Evolutionary conservation across 2,113 vertebrate species (phyloP).

Genomic region (Lucifuga dentata): DNA sequence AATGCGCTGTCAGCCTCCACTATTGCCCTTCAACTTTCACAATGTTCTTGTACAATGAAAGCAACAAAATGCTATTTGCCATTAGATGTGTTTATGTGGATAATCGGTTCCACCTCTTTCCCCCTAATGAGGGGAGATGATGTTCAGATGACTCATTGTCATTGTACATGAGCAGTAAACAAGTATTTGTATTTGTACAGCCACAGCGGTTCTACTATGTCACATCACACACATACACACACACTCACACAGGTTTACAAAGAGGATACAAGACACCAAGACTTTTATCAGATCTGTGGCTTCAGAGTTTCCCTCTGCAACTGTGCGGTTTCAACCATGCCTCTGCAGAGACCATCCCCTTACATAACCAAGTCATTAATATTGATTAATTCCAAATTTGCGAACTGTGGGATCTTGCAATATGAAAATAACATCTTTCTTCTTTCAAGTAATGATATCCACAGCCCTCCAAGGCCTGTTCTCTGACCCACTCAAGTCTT

Average conservation of each 20-base stretch:
- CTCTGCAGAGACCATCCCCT: conserved; percentile 62
- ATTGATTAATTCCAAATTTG: conserved; percentile 79
- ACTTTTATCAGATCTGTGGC: conserved; percentile 44
- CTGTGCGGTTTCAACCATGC: conserved; percentile 27
- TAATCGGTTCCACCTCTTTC: conserved; percentile 34
- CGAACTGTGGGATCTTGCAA: conserved; percentile 49
- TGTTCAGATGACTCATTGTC: conserved; percentile 33
- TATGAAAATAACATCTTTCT: conserved; percentile 72
- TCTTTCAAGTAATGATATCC: conserved; percentile 73
- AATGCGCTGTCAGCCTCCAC: conserved; percentile 2
- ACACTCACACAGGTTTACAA: conserved; percentile 13
- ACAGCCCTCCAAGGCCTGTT: conserved; percentile 68
- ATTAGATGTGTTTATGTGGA: conserved; percentile 40
- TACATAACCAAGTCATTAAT: conserved; percentile 76
- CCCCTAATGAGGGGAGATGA: conserved; percentile 44
- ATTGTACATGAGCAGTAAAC: conserved; percentile 26
- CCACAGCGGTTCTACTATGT: too few relatives aligned
- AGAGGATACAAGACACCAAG: conserved; percentile 16
- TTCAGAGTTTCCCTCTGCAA: conserved; percentile 39
- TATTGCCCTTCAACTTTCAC: not conserved
- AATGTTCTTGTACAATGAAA: conserved; percentile 32
- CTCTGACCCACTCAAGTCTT: conserved; percentile 67
- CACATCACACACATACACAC: not conserved
- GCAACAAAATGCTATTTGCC: conserved; percentile 40
- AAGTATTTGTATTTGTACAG: conserved; percentile 12